These are phyloP conservation scores for Cairina moschata DNA, from an alignment of 2,113 vertebrate genomes.

Conservation along the genomic window DNA sequence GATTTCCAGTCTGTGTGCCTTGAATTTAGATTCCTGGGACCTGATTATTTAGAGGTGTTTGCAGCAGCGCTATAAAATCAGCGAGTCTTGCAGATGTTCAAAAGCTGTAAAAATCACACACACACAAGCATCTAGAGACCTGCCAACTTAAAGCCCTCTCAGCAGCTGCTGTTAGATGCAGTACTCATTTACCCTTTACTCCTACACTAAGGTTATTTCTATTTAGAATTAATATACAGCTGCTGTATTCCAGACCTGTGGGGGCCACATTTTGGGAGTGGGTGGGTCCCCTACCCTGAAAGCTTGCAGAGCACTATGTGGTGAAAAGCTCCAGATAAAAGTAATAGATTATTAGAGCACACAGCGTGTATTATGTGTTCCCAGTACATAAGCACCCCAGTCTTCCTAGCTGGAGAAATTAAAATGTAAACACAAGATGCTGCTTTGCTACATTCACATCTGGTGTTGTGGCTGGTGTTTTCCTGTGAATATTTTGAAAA, in stretches of 20 bases:
- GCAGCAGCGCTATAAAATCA: not conserved
- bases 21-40: conserved; percentile 8
- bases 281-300: not conserved
- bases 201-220: not conserved
- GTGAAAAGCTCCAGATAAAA: not conserved
- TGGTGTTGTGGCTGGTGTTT: conserved; percentile 64
- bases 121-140: not conserved
- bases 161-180: conserved; percentile 17
- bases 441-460: conserved; percentile 62
- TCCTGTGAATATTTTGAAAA: conserved; percentile 62
- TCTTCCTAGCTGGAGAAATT: conserved; percentile 61
- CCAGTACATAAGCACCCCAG: conserved; percentile 18
- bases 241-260: not conserved
- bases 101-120: conserved; percentile 14
- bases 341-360: conserved; percentile 33
- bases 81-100: conserved; percentile 26
- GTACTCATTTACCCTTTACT: conserved; percentile 23
- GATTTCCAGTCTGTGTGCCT: conserved; percentile 18
- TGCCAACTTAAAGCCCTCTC: not conserved
- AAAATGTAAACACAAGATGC: conserved; percentile 72
- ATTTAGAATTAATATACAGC: conserved; percentile 15
- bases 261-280: not conserved
- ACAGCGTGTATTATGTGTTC: not conserved
- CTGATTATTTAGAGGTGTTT: conserved; percentile 30
- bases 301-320: not conserved